Evolutionary conservation across 2,113 vertebrate genomes (phyloP).

Genomic region (Nerophis lumbriciformis): DNA sequence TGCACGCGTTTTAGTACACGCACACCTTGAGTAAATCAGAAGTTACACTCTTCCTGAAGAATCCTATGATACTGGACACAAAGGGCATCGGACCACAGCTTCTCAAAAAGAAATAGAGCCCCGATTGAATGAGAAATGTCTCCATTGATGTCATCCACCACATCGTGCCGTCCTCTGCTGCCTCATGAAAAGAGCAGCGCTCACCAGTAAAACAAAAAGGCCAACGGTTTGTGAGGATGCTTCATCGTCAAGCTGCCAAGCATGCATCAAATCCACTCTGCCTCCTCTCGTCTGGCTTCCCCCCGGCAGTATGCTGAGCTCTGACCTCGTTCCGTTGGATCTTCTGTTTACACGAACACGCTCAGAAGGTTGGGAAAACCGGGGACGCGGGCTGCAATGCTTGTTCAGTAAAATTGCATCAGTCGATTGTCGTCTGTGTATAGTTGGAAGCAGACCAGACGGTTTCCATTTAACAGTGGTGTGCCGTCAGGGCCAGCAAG

Average conservation of each 20-base stretch:
- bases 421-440: not conserved
- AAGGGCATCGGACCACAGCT: too few relatives aligned
- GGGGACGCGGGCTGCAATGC: slow-evolving; percentile 9
- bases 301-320: slow-evolving; percentile 26
- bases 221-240: slow-evolving; percentile 27
- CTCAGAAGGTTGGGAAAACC: slow-evolving; percentile 7
- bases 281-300: slow-evolving; percentile 34
- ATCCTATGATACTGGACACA: too few relatives aligned
- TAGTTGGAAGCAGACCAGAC: not conserved
- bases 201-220: slow-evolving; percentile 14
- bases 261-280: slow-evolving; percentile 45
- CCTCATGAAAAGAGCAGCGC: slow-evolving; percentile 36
- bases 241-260: slow-evolving; percentile 47
- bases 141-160: slow-evolving; percentile 39
- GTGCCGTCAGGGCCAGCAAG: too few relatives aligned
- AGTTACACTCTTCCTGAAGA: too few relatives aligned
- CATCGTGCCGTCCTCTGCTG: slow-evolving; percentile 25
- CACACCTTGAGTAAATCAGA: too few relatives aligned
- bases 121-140: slow-evolving; percentile 34
- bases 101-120: slow-evolving; percentile 13
- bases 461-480: not conserved
- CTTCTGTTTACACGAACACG: slow-evolving; percentile 1
- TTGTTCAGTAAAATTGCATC: slow-evolving; percentile 16
- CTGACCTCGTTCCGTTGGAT: slow-evolving; percentile 38
- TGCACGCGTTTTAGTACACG: too few relatives aligned